Percentiles rank a stretch among this genome's conserved stretches.
Conservation (phyloP, 2,797 vertebrate species). For the Kryptopterus vitreolus region DNA sequence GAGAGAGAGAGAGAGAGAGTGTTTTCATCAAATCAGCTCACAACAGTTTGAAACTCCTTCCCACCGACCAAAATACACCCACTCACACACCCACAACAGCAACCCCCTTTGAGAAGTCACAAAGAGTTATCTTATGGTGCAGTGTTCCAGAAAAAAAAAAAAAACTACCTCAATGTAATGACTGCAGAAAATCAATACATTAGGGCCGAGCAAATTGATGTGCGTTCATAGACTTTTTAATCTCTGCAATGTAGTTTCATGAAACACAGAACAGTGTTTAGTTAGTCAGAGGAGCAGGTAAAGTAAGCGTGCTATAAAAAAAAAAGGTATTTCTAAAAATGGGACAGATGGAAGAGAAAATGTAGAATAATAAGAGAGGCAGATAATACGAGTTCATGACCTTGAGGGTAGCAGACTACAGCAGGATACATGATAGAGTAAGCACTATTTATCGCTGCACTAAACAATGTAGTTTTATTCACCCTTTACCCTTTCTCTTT, state of each 20-base stretch:
- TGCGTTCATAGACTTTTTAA: slow-evolving; percentile 41
- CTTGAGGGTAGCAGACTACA: background rate
- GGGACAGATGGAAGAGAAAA: background rate
- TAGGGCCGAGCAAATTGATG: slow-evolving; percentile 42
- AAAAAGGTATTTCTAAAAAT: background rate
- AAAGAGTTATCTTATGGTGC: slow-evolving; percentile 37
- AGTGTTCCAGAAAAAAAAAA: slow-evolving; percentile 38
- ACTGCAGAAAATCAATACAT: slow-evolving; percentile 48
- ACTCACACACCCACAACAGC: slow-evolving; percentile 40
- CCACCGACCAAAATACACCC: slow-evolving; percentile 26
- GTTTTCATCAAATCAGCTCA: slow-evolving; percentile 22
- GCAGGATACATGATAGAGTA: background rate
- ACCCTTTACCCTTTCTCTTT: slow-evolving; percentile 8
- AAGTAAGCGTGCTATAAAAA: slow-evolving; percentile 37
- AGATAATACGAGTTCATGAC: background rate
- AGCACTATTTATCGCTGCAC: too few species aligned
- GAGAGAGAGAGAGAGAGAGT: too few species aligned
- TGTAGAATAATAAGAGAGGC: background rate
- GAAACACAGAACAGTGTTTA: slow-evolving; percentile 37
- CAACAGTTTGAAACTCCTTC: slow-evolving; percentile 35
- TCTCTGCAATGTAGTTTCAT: slow-evolving; percentile 44
- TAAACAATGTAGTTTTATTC: slow-evolving; percentile 15
- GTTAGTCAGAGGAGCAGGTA: background rate
- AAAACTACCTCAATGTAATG: slow-evolving; percentile 51
- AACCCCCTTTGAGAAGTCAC: slow-evolving; percentile 37